phyloP scores from a whole-genome alignment of 2,797 vertebrate species.

The Hylomyscus alleni region DNA sequence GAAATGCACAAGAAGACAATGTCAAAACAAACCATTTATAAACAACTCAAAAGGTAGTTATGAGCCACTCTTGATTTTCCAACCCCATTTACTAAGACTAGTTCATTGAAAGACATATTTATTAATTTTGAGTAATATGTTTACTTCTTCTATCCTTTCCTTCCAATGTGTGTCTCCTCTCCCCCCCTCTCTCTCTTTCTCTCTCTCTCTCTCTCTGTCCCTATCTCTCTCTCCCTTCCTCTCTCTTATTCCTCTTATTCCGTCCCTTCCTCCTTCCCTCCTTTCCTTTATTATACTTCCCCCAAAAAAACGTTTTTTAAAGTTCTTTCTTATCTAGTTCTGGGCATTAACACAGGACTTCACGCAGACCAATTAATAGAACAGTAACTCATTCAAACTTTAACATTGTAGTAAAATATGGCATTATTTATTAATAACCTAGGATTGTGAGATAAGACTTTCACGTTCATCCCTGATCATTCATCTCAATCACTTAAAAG shows the following conservation, averaged over 20 bases:
- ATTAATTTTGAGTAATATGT: not conserved
- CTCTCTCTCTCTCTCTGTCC: not conserved
- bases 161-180: not conserved
- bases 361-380: not conserved
- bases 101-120: not conserved
- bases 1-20: not conserved
- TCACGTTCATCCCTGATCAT: fast-evolving
- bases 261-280: not conserved
- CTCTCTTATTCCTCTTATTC: no score
- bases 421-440: not conserved
- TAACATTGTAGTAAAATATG: not conserved
- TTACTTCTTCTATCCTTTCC: not conserved
- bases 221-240: not conserved
- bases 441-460: not conserved
- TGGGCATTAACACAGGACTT: not conserved
- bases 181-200: no score
- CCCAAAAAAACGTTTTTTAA: not conserved
- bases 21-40: not conserved
- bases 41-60: not conserved
- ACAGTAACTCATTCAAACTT: not conserved
- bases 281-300: not conserved
- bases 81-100: not conserved
- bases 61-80: not conserved
- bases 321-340: not conserved
- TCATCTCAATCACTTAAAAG: not conserved